phyloP scores from a whole-genome alignment of 2,797 vertebrate genomes.

The Notamacropus eugenii region DNA sequence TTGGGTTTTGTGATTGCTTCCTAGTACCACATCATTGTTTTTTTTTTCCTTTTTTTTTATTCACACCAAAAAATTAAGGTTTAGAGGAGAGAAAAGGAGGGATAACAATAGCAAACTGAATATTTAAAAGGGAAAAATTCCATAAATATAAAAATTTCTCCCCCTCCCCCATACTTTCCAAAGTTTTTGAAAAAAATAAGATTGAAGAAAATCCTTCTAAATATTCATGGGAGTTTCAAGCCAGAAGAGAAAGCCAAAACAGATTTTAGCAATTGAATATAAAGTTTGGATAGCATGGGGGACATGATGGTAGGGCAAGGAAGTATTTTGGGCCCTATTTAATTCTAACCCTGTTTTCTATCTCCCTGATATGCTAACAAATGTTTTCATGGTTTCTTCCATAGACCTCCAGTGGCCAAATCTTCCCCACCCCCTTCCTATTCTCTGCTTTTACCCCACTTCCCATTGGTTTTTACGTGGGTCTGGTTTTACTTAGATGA shows the following conservation, averaged over 20 bases:
- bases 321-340: not conserved
- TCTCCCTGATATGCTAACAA: constrained; percentile 23
- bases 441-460: not conserved
- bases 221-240: constrained; percentile 16
- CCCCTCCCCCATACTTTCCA: constrained; percentile 38
- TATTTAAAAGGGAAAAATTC: not conserved
- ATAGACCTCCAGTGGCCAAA: constrained; percentile 62
- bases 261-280: constrained; percentile 1
- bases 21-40: no score
- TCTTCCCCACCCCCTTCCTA: constrained; percentile 27
- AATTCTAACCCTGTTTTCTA: not conserved
- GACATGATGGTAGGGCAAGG: rapidly evolving
- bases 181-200: constrained; percentile 47
- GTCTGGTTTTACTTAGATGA: constrained; percentile 86
- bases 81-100: not conserved
- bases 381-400: constrained; percentile 58
- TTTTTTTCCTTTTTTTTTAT: no score
- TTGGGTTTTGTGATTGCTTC: no score
- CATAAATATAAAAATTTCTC: constrained; percentile 2
- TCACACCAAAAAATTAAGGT: no score
- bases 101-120: not conserved
- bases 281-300: not conserved
- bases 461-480: constrained; percentile 71
- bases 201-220: constrained; percentile 61
- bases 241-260: not conserved